Evolutionary conservation across 2,797 vertebrate species (phyloP), one percentile per base, ranked within the genome.

Genomic region (Parauchenoglanis ngamensis): DNA sequence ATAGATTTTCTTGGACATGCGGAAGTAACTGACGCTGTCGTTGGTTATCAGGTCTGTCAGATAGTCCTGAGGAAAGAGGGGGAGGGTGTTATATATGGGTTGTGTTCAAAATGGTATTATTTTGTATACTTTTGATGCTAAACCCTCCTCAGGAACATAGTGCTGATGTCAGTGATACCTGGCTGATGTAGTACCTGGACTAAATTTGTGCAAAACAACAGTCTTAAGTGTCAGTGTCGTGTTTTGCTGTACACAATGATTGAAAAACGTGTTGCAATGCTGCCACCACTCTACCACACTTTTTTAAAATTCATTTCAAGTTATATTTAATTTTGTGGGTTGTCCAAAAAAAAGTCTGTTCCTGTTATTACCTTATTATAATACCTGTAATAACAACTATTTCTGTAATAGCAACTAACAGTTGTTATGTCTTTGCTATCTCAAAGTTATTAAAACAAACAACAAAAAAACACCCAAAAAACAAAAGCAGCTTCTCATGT

Each of bases 41-140:
- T 97, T 97, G 72, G 98, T 99, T 93, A 99, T 98, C 92, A 99
- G 96, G 94, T 99, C 98, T 0, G 98, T 99, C 92, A 99, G 94
- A 93, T 99, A 99, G 93, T 99, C 98, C 98, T 99, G 94, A 44
- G 31, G 78, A 31, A 31, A 68, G 21, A 70, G 23, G 25, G 4
- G 0, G 56, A 28, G 1, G 54, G 15, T 52, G n/a, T 67, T 83
- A 83, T 67, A 67, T 4, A 52, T 10, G 8, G 17, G 4, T 80
- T 67, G 7, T 11, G 17, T 31, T 65, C 19, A 63, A 81, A 78
- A 63, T 15, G 35, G 2, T 8, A 40, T 57, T 2, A 40, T 44
- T 44, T 21, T 57, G 3, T 57, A 35, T 35, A 61, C 7, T 15
- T 35, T 35, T 57, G 28, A 56, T 10, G 8, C 52, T 31, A 57